A percentile compares a stretch with the other conserved stretches of the same genome.
Conservation (phyloP, 2,797 vertebrate genomes). For the Mus spretus region DNA sequence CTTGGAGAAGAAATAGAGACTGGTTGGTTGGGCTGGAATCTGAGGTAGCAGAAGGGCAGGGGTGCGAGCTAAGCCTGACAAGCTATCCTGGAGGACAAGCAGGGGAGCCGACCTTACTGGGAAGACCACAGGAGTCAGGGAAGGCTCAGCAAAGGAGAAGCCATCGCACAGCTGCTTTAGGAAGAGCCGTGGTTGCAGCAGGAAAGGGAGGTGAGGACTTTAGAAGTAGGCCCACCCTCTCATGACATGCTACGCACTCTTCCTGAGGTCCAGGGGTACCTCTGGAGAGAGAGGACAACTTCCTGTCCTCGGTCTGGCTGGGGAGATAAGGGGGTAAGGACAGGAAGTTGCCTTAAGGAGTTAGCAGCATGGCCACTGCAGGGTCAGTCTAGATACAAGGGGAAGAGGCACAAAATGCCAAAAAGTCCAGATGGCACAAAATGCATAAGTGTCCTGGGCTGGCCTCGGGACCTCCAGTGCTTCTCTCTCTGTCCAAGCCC, state of each 20-base stretch:
- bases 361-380: background rate
- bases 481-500: background rate
- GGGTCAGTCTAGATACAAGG: background rate
- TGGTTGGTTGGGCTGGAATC: background rate
- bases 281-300: conserved; percentile 56
- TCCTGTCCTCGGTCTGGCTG: conserved; percentile 68
- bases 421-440: background rate
- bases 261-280: conserved; percentile 56
- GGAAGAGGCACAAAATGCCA: background rate
- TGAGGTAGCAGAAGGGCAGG: background rate
- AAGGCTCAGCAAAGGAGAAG: background rate
- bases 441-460: background rate
- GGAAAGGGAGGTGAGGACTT: conserved; percentile 18
- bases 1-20: background rate
- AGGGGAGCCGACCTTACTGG: background rate
- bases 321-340: conserved; percentile 73
- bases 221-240: conserved; percentile 9
- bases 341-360: conserved; percentile 77
- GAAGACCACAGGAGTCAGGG: background rate
- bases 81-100: background rate
- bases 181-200: background rate
- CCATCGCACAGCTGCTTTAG: background rate
- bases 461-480: background rate
- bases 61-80: background rate
- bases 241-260: background rate